Evolutionary conservation across 1,140 invertebrate species (phyloP), one percentile per base, ranked within the genome.

Genomic region (Leptinotarsa lineolata): DNA sequence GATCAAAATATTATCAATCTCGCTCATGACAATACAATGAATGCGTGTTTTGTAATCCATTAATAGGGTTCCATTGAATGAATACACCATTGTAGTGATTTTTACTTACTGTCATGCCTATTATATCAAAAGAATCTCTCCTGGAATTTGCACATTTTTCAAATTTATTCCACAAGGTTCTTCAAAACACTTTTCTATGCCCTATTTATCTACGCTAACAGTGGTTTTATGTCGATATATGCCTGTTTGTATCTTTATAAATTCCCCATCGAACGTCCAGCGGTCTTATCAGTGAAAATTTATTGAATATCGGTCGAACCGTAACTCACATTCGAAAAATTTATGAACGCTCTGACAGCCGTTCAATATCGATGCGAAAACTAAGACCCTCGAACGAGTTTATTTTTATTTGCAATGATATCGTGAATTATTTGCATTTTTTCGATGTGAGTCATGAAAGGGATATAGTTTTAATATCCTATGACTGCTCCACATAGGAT

Each of bases 301-400:
- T 54, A 54, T 54, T 54, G 46, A 54, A 54, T 54, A 54, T 16
- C 46, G n/a, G 1, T 13, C 46, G 13, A 12, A 16, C 13, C 46
- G 46, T 54, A 16, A n/a, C 46, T 54, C 46, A 54, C 46, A 54
- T 54, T 1, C 13, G 46, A 54, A 54, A 54, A 54, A 54, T 54
- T 16, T 54, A 54, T 54, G 46, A n/a, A 54, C 46, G 46, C 13
- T 54, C 13, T 54, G 46, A 54, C 46, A 54, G 46, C 46, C 13
- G 46, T 54, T 54, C 46, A 54, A n/a, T 54, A 54, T 54, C 46
- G 46, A n/a, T n/a, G 46, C 46, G 46, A 54, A 54, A 54, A 54
- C 13, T 54, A 54, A 54, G 46, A 54, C 46, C 46, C 3, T 30
- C 46, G 15, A 13, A 1, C n/a, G 46, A 16, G 15, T 54, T 54